A percentile compares a stretch with the other conserved stretches of the same genome.
These are phyloP conservation scores for Gymnobelideus leadbeateri DNA, from an alignment of 2,113 vertebrate genomes.

Conservation along the genomic window DNA sequence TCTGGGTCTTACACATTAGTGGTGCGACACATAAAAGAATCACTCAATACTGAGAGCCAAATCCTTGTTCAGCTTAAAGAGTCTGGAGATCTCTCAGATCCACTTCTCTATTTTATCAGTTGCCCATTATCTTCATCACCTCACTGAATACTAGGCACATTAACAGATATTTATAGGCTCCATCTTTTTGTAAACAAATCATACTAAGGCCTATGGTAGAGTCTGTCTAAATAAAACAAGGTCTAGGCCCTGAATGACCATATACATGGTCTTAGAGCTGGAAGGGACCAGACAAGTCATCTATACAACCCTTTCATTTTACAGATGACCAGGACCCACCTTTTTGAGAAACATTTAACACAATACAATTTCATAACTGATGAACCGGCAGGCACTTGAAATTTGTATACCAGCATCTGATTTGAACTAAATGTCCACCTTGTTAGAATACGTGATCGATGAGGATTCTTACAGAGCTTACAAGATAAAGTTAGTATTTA, in stretches of 20 bases:
- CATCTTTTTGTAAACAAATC: neutral
- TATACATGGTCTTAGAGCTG: neutral
- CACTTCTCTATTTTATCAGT: neutral
- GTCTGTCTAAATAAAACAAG: neutral
- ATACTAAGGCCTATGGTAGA: neutral
- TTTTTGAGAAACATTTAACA: neutral
- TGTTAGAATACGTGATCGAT: neutral
- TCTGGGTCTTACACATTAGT: neutral
- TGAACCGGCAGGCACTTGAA: neutral
- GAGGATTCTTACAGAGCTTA: neutral
- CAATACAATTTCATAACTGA: neutral
- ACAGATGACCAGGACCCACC: neutral
- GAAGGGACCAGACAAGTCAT: neutral
- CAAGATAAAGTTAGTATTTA: neutral
- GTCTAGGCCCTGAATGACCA: neutral
- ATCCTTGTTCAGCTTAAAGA: slow-evolving; percentile 60
- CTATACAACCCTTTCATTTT: neutral
- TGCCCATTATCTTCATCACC: neutral
- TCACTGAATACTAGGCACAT: rapidly evolving
- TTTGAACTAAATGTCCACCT: neutral
- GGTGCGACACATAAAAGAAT: slow-evolving; percentile 59
- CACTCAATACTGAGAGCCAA: slow-evolving; percentile 61
- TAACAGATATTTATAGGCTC: neutral
- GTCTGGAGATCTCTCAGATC: slow-evolving; percentile 11
- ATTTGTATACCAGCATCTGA: neutral